Evolutionary conservation across 2,888 invertebrate species (phyloP), one percentile per base, ranked within the genome.

Genomic region (Geophilus truncorum): DNA sequence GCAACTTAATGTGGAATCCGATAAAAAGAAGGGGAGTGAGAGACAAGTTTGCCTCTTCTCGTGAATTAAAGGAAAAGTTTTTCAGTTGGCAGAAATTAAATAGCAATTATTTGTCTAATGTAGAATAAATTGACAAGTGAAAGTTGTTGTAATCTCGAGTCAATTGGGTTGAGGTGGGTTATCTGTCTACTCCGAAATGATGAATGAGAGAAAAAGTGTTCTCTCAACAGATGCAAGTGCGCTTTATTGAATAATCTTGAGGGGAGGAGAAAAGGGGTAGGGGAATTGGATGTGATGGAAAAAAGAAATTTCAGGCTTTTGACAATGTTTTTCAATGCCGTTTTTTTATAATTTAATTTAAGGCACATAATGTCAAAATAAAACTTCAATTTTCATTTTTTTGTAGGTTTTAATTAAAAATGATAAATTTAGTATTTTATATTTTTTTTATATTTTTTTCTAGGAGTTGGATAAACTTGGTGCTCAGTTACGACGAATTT

Each of bases 391-490:
- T 40, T 40, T 40, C 1, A 18, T 57, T 57, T 57, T 57, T 57
- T 57, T 23, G 15, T 57, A 7, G 7, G 7, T 18, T 57, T 57
- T 57, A 18, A 18, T 9, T 18, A 21, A 51, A n/a, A 12, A 12
- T 6, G 36, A 36, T 51, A 18, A 4, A 51, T n/a, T 9, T 51
- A n/a, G 6, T 51, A 9, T 51, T 18, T 4, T 51, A 18, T 57
- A 57, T 57, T 57, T 57, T 57, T 57, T 76, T 76, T 28, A 4
- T 28, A 36, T 51, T 78, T 40, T 21, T 21, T 51, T 18, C 10
- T 57, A 79, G 79, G 79, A 79, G 28, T 18, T 51, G 45, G 51
- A 79, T n/a, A 45, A 57, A 79, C 79, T 79, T n/a, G 45, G 45
- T 2, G 57, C 28, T 15, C 79, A 79, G 28, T 79, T 79, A 28